These are phyloP conservation scores for Aromia moschata DNA, from an alignment of 2,888 invertebrate species.

Conservation along the genomic window DNA sequence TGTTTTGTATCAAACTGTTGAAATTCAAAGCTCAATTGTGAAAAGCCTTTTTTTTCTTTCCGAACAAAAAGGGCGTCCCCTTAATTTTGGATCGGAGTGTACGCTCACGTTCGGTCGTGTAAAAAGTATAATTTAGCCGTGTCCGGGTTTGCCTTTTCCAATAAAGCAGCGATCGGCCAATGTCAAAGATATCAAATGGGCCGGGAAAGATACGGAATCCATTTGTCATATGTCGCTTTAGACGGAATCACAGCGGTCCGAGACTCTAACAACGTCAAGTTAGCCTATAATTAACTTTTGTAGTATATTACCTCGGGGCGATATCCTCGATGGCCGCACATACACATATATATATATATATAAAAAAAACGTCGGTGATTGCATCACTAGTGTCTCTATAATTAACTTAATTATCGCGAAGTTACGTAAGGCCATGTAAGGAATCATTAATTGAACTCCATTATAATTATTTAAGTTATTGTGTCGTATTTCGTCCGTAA, in stretches of 20 bases:
- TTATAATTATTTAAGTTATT: slow-evolving; percentile 44
- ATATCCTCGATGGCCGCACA: slow-evolving; percentile 50
- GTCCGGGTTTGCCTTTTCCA: slow-evolving; percentile 48
- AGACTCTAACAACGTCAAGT: slow-evolving; percentile 55
- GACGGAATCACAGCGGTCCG: slow-evolving; percentile 55
- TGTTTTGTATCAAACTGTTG: too few species aligned
- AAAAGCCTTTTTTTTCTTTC: too few species aligned
- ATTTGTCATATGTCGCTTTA: slow-evolving; percentile 61
- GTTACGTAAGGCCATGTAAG: slow-evolving; percentile 54
- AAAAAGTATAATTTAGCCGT: slow-evolving; percentile 38
- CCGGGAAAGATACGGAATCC: slow-evolving; percentile 48
- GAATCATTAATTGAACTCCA: slow-evolving; percentile 55
- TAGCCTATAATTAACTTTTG: slow-evolving; percentile 58
- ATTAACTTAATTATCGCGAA: slow-evolving; percentile 55
- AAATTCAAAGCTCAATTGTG: too few species aligned
- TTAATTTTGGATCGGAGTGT: too few species aligned
- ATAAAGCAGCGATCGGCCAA: slow-evolving; percentile 46
- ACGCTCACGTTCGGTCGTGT: slow-evolving; percentile 5
- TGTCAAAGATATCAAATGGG: slow-evolving; percentile 49
- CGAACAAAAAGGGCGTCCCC: too few species aligned
- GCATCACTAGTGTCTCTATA: slow-evolving; percentile 57
- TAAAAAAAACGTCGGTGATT: slow-evolving; percentile 51
- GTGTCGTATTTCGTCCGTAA: slow-evolving; percentile 35
- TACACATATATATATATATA: too few species aligned
- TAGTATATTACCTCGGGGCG: slow-evolving; percentile 51